Evolutionary conservation across 2,113 vertebrate genomes (phyloP).

Genomic region (Heterochromis multidens): DNA sequence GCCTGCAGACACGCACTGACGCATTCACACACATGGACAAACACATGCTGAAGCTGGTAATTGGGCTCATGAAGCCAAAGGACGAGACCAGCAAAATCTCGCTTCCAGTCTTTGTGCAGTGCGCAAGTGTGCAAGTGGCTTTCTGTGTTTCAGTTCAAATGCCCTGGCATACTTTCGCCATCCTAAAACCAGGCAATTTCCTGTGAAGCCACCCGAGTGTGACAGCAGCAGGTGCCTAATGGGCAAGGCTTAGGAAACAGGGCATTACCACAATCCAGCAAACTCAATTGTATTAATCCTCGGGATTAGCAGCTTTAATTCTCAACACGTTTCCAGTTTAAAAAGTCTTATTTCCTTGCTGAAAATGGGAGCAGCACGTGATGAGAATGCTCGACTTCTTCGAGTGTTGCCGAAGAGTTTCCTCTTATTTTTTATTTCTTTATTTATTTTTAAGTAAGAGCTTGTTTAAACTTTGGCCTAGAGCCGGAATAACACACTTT

Average conservation of each 20-base stretch:
- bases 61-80: conserved; percentile 60
- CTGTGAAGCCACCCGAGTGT: conserved; percentile 51
- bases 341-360: conserved; percentile 62
- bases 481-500: not conserved
- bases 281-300: conserved; percentile 79
- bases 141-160: conserved; percentile 46
- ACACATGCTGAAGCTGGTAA: conserved; percentile 45
- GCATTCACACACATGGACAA: conserved; percentile 7
- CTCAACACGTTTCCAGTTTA: conserved; percentile 62
- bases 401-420: not conserved
- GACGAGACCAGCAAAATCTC: conserved; percentile 56
- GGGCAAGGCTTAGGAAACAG: conserved; percentile 68
- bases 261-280: conserved; percentile 70
- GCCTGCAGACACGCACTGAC: conserved; percentile 15
- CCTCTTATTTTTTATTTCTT: not conserved
- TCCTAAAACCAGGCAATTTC: conserved; percentile 68
- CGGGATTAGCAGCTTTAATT: conserved; percentile 71
- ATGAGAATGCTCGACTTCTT: conserved; percentile 37
- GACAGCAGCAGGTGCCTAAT: conserved; percentile 73
- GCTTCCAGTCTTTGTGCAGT: conserved; percentile 35
- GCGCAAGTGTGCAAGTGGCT: not conserved
- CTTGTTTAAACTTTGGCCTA: not conserved
- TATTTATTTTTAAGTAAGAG: not conserved
- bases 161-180: conserved; percentile 23
- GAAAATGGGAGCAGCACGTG: conserved; percentile 54